A percentile compares a stretch with the other conserved stretches of the same genome.
Conservation (phyloP, 2,113 vertebrate species). For the Platysteira castanea region DNA sequence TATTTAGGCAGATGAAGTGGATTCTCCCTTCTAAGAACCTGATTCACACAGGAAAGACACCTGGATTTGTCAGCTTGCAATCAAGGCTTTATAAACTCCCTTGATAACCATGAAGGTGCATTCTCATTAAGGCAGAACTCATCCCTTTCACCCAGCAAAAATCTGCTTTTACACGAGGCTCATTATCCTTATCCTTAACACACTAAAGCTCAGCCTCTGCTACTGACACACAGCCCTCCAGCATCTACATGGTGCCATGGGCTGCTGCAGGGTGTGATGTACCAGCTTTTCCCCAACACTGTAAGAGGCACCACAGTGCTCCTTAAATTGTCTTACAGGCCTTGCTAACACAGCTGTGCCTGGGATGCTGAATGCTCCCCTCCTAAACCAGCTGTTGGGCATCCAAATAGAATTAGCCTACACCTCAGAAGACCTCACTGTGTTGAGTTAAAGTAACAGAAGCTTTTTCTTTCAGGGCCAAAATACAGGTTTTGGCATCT, state of each 20-base stretch:
- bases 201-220: neutral
- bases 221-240: neutral
- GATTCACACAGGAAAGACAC: neutral
- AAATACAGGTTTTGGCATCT: neutral
- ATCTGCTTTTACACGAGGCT: neutral
- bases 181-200: neutral
- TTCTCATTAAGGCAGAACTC: neutral
- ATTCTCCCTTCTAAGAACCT: neutral
- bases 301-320: neutral
- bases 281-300: neutral
- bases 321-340: neutral
- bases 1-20: neutral
- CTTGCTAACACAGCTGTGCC: neutral
- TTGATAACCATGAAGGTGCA: neutral
- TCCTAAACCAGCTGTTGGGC: neutral
- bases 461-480: neutral
- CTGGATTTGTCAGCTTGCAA: neutral
- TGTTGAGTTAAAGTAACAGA: neutral
- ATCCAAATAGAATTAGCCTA: neutral
- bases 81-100: neutral
- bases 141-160: neutral
- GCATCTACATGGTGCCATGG: neutral
- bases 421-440: neutral
- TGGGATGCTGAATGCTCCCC: neutral
- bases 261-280: neutral